Evolutionary conservation across 2,113 vertebrate genomes (phyloP).

Genomic region (Gopherus evgoodei): DNA sequence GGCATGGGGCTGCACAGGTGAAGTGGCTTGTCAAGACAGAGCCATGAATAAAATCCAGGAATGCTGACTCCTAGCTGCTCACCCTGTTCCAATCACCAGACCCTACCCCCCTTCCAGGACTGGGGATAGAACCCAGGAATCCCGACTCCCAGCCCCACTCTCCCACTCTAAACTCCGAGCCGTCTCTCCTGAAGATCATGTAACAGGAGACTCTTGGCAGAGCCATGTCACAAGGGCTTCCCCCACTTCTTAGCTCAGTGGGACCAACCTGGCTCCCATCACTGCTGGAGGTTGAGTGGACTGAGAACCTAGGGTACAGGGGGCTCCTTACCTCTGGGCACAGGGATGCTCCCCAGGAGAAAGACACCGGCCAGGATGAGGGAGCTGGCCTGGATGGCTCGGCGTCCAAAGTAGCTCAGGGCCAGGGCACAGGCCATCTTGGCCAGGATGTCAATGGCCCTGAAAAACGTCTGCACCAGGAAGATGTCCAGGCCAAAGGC

Average conservation of each 20-base stretch:
- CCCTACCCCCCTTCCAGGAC: not conserved
- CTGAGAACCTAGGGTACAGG: too few species aligned
- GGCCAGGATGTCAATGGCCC: slow-evolving; percentile 75
- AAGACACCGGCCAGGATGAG: slow-evolving; percentile 79
- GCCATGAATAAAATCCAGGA: not conserved
- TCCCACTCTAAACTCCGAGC: not conserved
- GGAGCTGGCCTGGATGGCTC: slow-evolving; percentile 71
- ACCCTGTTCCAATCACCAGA: not conserved
- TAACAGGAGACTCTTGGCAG: not conserved
- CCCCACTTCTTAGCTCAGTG: not conserved
- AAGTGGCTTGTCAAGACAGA: not conserved
- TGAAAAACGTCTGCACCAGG: slow-evolving; percentile 79
- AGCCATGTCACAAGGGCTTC: not conserved
- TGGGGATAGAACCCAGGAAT: not conserved
- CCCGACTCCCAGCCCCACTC: not conserved
- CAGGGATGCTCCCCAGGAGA: slow-evolving; percentile 66
- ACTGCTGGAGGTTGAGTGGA: not conserved
- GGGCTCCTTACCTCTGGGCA: slow-evolving; percentile 73
- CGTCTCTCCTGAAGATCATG: not conserved
- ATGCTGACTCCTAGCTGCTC: not conserved
- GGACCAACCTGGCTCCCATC: not conserved
- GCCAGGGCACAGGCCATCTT: slow-evolving; percentile 76
- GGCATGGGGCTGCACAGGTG: not conserved
- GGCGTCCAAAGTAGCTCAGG: slow-evolving; percentile 73
- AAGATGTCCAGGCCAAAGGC: slow-evolving; percentile 81